Base-by-base conservation (phyloP, 2,888 invertebrate genomes). In the Zhuqinia jingwanae region DNA sequence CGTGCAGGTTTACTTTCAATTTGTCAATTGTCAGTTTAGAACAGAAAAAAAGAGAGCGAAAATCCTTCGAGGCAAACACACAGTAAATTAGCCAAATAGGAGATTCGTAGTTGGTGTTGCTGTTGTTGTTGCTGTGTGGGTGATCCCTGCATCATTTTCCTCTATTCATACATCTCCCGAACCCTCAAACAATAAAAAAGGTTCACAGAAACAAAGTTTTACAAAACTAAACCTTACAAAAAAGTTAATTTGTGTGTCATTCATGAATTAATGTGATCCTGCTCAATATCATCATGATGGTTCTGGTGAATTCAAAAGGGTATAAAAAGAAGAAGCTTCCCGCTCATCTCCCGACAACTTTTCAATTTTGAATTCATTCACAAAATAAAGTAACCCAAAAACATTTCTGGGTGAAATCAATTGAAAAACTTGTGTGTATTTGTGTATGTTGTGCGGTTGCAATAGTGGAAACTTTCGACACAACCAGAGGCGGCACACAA, bases 1-100 rank as follows among this genome's bases (percentile, higher is more conserved):
- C n/a, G 25, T 47, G 70, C 20, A 25, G 70, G 36, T 45, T 47
- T 25, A 47, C 20, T 36, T 76, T 76, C 76, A 76, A 83, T 83
- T 83, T 83, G 83, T 76, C 83, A 76, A 83, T 68, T 83, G 83
- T 68, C 76, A 76, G 25, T 68, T 77, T 77, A 13, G n/a, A 45
- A 15, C 22, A 47, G 22, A 45, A 27, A 50, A 8, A 36, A 36
- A 36, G 8, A 36, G 8, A 36, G 8, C 36, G 36, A n/a, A 63
- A 63, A 68, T 45, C 68, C 22, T 22, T 47, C 25, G 22, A 70
- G 25, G 22, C 25, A 10, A 22, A 68, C 25, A 25, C 1, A 65
- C 13, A 50, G 36, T 36, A 36, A 36, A 36, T 3, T 36, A 36
- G 8, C 36, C 5, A 36, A 36, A 36, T 36, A 36, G 8, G 8